These are phyloP conservation scores for Cercocebus atys DNA, from an alignment of 2,113 vertebrate genomes.

Conservation along the genomic window DNA sequence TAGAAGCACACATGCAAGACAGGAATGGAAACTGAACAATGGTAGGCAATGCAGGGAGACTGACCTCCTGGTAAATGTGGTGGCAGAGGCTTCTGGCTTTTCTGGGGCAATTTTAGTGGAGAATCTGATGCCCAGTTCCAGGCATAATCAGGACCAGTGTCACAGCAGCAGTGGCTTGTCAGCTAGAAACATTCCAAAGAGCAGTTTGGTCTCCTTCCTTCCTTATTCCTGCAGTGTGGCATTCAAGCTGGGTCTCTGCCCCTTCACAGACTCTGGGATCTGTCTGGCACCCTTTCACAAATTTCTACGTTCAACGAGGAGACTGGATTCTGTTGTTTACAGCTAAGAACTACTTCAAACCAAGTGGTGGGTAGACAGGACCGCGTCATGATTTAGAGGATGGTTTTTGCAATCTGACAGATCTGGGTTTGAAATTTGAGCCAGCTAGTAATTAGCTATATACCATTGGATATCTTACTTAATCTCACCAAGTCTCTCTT, in stretches of 20 bases:
- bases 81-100: neutral
- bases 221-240: neutral
- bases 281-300: neutral
- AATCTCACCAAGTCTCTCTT: neutral
- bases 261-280: neutral
- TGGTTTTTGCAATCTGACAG: neutral
- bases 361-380: neutral
- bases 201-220: neutral
- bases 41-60: neutral
- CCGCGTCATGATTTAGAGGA: neutral
- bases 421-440: neutral
- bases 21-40: neutral
- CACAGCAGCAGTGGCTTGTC: neutral
- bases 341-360: neutral
- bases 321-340: neutral
- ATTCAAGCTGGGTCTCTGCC: neutral
- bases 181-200: neutral
- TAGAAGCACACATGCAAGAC: neutral
- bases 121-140: neutral
- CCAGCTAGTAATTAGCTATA: neutral
- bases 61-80: neutral
- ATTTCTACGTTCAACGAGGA: neutral
- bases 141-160: neutral
- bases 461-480: neutral
- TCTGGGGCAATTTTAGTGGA: neutral